Conservation (phyloP, 2,113 vertebrate species). For the Nerophis lumbriciformis region DNA sequence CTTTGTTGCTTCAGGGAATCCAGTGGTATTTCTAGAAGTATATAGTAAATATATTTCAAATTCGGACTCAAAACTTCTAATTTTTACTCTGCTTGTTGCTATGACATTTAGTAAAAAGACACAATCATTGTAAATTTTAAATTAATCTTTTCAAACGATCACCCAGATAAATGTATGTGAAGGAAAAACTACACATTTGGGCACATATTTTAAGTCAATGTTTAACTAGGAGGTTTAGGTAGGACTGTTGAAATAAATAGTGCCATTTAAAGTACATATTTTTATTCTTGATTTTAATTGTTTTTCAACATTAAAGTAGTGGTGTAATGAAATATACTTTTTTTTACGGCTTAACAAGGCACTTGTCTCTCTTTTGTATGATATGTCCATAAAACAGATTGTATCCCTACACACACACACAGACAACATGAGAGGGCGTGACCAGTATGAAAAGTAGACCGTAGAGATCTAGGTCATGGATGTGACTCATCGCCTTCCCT, state of each 20-base stretch:
- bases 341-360: neutral
- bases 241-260: no score
- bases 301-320: no score
- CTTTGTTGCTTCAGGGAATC: no score
- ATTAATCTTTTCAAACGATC: neutral
- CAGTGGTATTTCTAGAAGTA: no score
- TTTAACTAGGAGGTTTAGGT: neutral
- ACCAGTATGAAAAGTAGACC: conserved; percentile 48
- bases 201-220: neutral
- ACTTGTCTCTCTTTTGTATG: neutral
- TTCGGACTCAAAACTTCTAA: no score
- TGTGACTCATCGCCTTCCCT: conserved; percentile 60
- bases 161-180: neutral
- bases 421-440: conserved; percentile 21
- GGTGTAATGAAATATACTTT: no score
- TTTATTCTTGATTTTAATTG: no score
- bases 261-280: no score
- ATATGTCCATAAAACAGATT: neutral
- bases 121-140: neutral
- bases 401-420: conserved; percentile 24
- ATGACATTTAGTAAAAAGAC: neutral
- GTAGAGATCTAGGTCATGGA: conserved; percentile 62
- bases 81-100: neutral
- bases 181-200: neutral
- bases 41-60: no score